phyloP scores from a whole-genome alignment of 2,888 invertebrate genomes.

The Fragum whitleyi region DNA sequence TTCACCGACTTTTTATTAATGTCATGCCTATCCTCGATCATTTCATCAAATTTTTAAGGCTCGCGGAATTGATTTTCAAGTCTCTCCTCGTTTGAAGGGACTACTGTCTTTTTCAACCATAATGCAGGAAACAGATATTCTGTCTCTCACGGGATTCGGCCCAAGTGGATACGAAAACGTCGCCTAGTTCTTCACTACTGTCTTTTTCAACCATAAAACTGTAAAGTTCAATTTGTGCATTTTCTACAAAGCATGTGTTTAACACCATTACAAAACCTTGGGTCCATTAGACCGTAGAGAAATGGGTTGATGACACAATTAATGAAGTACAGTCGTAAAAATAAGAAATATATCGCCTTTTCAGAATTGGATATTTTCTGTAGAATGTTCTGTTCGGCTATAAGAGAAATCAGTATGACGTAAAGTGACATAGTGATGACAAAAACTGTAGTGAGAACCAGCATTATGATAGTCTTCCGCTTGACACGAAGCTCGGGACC shows the following conservation, averaged over 20 bases:
- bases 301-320: constrained; percentile 42
- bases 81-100: no score
- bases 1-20: no score
- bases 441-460: constrained; percentile 38
- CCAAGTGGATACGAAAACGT: no score
- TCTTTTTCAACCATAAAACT: no score
- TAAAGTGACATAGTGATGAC: constrained; percentile 32
- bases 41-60: no score
- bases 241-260: constrained; percentile 23
- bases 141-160: no score
- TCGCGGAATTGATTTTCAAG: no score
- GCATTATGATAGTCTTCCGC: constrained; percentile 38
- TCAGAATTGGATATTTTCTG: constrained; percentile 11
- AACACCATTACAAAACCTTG: constrained; percentile 23
- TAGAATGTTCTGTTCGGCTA: constrained; percentile 23
- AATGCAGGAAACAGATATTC: no score
- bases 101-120: no score
- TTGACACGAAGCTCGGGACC: neutral
- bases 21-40: no score
- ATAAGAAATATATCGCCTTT: constrained; percentile 38
- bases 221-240: neutral
- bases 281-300: constrained; percentile 40
- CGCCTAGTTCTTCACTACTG: no score
- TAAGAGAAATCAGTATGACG: constrained; percentile 27
- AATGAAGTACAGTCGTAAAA: constrained; percentile 37